Evolutionary conservation across 2,113 vertebrate species (phyloP), one percentile per base, ranked within the genome.

Genomic region (Myotis lucifugus): DNA sequence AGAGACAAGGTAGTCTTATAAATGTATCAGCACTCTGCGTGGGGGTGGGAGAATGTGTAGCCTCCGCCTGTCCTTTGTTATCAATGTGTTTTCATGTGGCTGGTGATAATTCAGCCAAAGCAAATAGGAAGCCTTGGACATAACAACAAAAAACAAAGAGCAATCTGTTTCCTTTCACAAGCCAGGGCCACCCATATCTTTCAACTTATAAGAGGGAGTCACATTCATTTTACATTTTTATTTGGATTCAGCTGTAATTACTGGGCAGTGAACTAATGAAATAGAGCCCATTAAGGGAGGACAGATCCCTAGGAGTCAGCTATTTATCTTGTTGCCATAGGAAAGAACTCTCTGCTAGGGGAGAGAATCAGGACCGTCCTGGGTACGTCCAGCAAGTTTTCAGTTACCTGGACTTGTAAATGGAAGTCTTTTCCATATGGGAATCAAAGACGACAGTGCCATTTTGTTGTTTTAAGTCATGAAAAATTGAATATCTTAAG

Each of bases 41-140:
- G 52, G 46, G 40, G 50, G 25, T 29, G 23, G 27, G 23, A 61
- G 32, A 37, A 95, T 46, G 0, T 34, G 13, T 37, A 83, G n/a
- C 52, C 85, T 92, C 72, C 90, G 25, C 12, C 74, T n/a, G 12
- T 42, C n/a, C 50, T 85, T 85, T 94, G 88, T 93, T 54, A 92
- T 93, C 74, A 46, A 42, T 69, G 67, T 76, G 17, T 94, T 95
- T 92, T 52, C 95, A 89, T 34, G 73, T 90, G 83, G 72, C 61
- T 25, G 56, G 25, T 85, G 86, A 92, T 90, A 93, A 95, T 90
- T 96, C 83, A 94, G 64, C 34, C 77, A 84, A 94, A 84, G 42
- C 87, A 96, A 70, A 93, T 86, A 92, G 46, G 69, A 95, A 96
- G 82, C 67, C 56, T 73, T 56, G 34, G 34, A 21, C 86, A 52